A percentile compares a stretch with the other conserved stretches of the same genome.
Evolutionary conservation across 2,888 invertebrate genomes (phyloP).

Genomic region (Neoascia interrupta): DNA sequence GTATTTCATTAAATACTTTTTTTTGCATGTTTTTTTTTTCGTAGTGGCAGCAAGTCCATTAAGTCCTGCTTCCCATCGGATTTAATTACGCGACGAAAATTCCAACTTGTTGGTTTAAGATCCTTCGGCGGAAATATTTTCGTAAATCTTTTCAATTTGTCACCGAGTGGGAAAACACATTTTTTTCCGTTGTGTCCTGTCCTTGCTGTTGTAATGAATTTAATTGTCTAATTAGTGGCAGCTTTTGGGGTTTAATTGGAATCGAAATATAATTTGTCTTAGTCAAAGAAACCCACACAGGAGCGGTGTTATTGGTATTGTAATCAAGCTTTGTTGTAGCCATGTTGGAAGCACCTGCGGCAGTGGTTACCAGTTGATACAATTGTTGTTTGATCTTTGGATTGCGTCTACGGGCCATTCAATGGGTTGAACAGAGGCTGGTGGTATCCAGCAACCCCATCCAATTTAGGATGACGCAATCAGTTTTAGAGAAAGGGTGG

Average conservation of each 20-base stretch:
- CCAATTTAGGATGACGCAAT: not conserved
- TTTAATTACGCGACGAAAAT: slow-evolving; percentile 66
- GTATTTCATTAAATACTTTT: slow-evolving; percentile 49
- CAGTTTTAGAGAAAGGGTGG: slow-evolving; percentile 6
- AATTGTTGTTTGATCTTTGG: slow-evolving; percentile 59
- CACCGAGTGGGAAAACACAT: slow-evolving; percentile 14
- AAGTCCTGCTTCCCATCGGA: slow-evolving; percentile 21
- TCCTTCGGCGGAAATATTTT: slow-evolving; percentile 13
- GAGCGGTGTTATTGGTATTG: not conserved
- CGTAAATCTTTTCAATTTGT: slow-evolving; percentile 55
- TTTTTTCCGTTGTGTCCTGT: slow-evolving; percentile 3
- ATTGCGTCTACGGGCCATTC: no score
- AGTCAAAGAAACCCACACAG: no score
- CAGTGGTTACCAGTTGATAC: slow-evolving; percentile 38
- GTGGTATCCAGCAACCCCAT: not conserved
- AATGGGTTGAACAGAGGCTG: no score
- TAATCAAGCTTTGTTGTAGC: slow-evolving; percentile 49
- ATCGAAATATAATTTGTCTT: slow-evolving; percentile 53
- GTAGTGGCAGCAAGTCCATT: slow-evolving; percentile 5
- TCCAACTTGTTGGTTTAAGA: slow-evolving; percentile 50
- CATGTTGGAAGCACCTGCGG: slow-evolving; percentile 52
- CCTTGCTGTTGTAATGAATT: slow-evolving; percentile 45
- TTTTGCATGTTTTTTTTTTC: not conserved
- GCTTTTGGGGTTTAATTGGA: slow-evolving; percentile 48
- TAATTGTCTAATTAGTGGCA: slow-evolving; percentile 58